Evolutionary conservation across 2,113 vertebrate genomes (phyloP).

Genomic region (Mus spicilegus): DNA sequence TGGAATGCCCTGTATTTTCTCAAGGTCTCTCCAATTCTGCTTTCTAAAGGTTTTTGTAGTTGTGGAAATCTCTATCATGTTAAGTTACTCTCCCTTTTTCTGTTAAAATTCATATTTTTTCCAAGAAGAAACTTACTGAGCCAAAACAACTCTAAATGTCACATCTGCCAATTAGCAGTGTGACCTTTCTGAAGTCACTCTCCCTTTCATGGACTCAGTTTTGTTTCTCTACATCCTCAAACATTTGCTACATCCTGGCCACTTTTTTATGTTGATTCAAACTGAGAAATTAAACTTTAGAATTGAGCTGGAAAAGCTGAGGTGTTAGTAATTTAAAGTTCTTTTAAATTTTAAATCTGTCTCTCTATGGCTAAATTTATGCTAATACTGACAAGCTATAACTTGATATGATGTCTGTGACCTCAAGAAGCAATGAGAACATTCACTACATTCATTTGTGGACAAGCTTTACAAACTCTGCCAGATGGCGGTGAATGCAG

Average conservation of each 20-base stretch:
- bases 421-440: neutral
- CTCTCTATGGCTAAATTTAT: neutral
- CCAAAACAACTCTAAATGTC: conserved; percentile 72
- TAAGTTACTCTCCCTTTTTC: conserved; percentile 55
- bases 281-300: neutral
- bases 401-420: neutral
- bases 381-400: neutral
- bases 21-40: neutral
- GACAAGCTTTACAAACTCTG: neutral
- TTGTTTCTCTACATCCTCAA: neutral
- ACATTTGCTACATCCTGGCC: neutral
- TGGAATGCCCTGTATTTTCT: neutral
- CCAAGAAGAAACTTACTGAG: conserved; percentile 30
- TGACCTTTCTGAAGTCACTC: conserved; percentile 64
- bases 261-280: neutral
- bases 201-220: neutral
- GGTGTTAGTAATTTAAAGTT: neutral
- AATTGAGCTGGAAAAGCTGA: neutral
- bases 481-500: neutral
- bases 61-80: conserved; percentile 11
- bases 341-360: neutral
- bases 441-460: neutral
- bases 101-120: conserved; percentile 45
- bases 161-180: conserved; percentile 47
- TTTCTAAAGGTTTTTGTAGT: neutral